These are phyloP conservation scores for Pangasius macronema DNA, from an alignment of 2,797 vertebrate species.

Conservation along the genomic window DNA sequence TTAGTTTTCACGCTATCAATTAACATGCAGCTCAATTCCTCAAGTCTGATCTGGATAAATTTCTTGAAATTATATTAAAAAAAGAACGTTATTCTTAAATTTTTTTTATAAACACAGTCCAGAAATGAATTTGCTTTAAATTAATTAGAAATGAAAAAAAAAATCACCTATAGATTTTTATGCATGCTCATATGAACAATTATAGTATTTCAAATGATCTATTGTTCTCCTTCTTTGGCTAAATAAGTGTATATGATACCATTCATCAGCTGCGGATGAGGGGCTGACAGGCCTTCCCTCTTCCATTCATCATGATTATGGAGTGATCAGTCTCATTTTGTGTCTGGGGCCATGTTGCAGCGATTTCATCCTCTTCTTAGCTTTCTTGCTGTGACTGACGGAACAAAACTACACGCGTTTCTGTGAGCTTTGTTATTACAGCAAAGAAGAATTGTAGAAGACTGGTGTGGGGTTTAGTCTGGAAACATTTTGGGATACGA, in stretches of 20 bases:
- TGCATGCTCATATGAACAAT: constrained; percentile 70
- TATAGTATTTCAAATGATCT: constrained; percentile 69
- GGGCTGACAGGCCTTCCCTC: constrained; percentile 68
- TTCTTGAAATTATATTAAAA: neutral
- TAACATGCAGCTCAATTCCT: neutral
- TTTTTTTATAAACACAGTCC: neutral
- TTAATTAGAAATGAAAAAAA: constrained; percentile 31
- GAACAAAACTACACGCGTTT: constrained; percentile 29
- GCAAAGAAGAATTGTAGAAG: constrained; percentile 18
- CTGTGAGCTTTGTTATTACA: constrained; percentile 16
- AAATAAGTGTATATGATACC: constrained; percentile 80
- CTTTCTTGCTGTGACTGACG: constrained; percentile 46
- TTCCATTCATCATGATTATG: constrained; percentile 81
- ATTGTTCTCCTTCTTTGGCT: constrained; percentile 72
- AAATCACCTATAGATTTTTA: constrained; percentile 63
- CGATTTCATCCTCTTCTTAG: constrained; percentile 46
- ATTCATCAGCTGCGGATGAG: constrained; percentile 76
- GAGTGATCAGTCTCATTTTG: constrained; percentile 74
- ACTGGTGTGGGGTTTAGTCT: neutral
- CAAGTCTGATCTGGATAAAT: neutral
- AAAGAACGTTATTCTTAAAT: neutral
- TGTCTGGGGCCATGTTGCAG: constrained; percentile 65
- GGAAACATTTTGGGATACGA: neutral
- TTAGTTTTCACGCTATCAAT: neutral
- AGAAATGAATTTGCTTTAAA: constrained; percentile 5